Evolutionary conservation across 2,797 vertebrate genomes (phyloP).

Genomic region (Coranthus polyacanthus): DNA sequence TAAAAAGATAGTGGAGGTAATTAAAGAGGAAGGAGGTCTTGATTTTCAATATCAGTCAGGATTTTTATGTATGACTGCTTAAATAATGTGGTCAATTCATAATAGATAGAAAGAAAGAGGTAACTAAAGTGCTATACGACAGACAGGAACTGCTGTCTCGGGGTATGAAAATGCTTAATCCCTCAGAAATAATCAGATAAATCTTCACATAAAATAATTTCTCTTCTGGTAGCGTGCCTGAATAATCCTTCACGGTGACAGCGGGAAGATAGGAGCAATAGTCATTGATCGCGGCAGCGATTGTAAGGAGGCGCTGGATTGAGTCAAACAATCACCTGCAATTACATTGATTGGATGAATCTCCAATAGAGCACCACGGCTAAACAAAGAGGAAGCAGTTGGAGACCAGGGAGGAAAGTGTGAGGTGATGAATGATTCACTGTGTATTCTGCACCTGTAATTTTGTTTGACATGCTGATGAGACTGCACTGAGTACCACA

Average conservation of each 20-base stretch:
- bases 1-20: slow-evolving; percentile 48
- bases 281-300: slow-evolving; percentile 65
- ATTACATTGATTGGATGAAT: slow-evolving; percentile 84
- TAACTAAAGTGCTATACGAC: slow-evolving; percentile 5
- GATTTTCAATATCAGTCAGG: slow-evolving; percentile 50
- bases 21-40: slow-evolving; percentile 47
- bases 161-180: slow-evolving; percentile 22
- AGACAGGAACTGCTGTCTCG: neutral
- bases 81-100: slow-evolving; percentile 32
- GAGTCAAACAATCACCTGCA: slow-evolving; percentile 79
- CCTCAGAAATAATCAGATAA: slow-evolving; percentile 58
- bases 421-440: slow-evolving; percentile 70
- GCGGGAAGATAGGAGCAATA: slow-evolving; percentile 41
- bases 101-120: slow-evolving; percentile 2
- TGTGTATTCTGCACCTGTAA: slow-evolving; percentile 74
- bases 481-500: slow-evolving; percentile 33
- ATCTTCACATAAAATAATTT: slow-evolving; percentile 46
- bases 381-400: slow-evolving; percentile 78
- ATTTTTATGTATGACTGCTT: slow-evolving; percentile 19
- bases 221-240: slow-evolving; percentile 29
- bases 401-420: slow-evolving; percentile 67
- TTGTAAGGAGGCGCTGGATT: slow-evolving; percentile 69
- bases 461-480: slow-evolving; percentile 77
- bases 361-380: slow-evolving; percentile 56
- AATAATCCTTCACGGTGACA: slow-evolving; percentile 57